These are phyloP conservation scores for Lanius collurio DNA, from an alignment of 2,113 vertebrate genomes.

Conservation along the genomic window DNA sequence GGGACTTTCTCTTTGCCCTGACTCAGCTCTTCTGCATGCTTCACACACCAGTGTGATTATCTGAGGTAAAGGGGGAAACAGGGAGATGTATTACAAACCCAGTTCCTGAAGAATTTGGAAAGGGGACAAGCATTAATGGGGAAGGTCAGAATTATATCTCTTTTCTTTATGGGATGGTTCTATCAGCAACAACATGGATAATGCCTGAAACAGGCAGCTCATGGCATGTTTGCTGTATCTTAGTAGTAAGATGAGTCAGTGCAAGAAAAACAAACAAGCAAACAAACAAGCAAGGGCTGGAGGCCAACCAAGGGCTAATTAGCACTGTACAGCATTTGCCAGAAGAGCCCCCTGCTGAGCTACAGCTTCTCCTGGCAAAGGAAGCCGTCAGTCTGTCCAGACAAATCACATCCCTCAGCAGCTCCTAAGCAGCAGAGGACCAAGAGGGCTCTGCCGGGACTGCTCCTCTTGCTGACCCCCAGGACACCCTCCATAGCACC, in stretches of 20 bases:
- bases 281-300: not conserved
- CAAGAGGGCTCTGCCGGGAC: not conserved
- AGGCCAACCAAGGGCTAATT: conserved; percentile 26
- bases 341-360: conserved; percentile 19
- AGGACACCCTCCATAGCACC: not conserved
- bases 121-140: not conserved
- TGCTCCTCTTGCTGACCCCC: too few species aligned
- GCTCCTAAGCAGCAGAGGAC: not conserved
- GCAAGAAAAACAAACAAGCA: conserved; percentile 41
- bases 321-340: not conserved
- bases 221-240: not conserved
- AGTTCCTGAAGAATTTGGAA: not conserved
- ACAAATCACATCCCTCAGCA: not conserved
- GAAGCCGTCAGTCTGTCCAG: not conserved
- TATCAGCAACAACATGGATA: not conserved
- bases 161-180: not conserved
- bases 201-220: not conserved
- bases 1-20: not conserved
- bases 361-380: not conserved
- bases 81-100: not conserved
- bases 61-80: not conserved
- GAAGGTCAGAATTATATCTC: not conserved
- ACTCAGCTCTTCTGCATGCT: not conserved
- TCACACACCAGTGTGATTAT: fast-evolving
- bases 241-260: not conserved